A percentile compares a stretch with the other conserved stretches of the same genome.
Conservation (phyloP, 1,140 invertebrate species). For the Pemphigus obesinymphae region DNA sequence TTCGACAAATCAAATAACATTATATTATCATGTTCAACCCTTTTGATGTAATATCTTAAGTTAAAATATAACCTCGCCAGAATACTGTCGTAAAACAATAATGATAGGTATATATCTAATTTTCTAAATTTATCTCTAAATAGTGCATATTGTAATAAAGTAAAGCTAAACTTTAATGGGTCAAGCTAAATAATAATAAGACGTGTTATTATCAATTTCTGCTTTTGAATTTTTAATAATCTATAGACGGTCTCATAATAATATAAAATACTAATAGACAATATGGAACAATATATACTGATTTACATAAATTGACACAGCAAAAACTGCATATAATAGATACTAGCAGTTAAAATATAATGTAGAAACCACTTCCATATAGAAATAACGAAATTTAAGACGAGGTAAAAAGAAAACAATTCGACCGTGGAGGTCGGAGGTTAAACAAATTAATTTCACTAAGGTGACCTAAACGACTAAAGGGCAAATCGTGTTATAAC, state of each 20-base stretch:
- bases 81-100: not conserved
- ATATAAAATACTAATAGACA: not conserved
- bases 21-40: not conserved
- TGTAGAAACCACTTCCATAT: not conserved
- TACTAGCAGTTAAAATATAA: not conserved
- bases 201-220: not conserved
- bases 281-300: not conserved
- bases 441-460: conserved; percentile 35
- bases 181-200: not conserved
- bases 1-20: not conserved
- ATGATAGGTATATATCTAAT: too few species aligned
- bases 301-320: too few species aligned
- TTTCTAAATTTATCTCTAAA: too few species aligned
- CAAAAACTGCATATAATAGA: too few species aligned
- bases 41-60: not conserved
- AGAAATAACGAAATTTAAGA: not conserved
- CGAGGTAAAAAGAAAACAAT: conserved; percentile 6
- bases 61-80: not conserved
- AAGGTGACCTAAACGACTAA: conserved; percentile 22
- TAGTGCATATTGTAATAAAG: too few species aligned
- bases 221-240: not conserved
- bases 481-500: conserved; percentile 29
- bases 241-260: not conserved
- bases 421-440: not conserved
- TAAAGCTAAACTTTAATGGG: not conserved